Conservation (phyloP, 2,888 invertebrate species). For the Notocelia uddmanniana region DNA sequence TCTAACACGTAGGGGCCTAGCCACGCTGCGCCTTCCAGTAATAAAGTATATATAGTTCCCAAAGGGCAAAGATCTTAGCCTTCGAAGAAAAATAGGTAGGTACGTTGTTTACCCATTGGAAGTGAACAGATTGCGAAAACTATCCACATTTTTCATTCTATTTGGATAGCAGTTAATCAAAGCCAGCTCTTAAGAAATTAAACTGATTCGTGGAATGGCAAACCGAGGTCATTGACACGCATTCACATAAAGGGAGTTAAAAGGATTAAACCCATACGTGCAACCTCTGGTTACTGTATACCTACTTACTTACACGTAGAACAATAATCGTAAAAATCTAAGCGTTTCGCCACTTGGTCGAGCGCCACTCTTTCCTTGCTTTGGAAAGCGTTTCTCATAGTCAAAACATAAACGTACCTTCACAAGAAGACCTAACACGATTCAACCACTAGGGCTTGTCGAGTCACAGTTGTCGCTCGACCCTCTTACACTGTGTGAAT, state of each 20-base stretch:
- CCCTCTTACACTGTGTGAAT: neutral
- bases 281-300: conserved; percentile 32
- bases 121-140: neutral
- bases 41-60: no score
- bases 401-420: neutral
- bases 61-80: neutral
- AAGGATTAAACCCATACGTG: conserved; percentile 40
- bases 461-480: no score
- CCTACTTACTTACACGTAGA: conserved; percentile 35
- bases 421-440: neutral
- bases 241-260: conserved; percentile 34
- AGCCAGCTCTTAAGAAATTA: conserved; percentile 36
- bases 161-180: conserved; percentile 26
- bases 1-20: no score
- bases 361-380: conserved; percentile 33
- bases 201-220: conserved; percentile 15
- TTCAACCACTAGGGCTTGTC: no score
- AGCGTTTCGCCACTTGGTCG: conserved; percentile 41
- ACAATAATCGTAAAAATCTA: conserved; percentile 43
- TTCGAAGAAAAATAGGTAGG: neutral
- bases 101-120: neutral
- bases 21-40: no score
- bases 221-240: conserved; percentile 26
- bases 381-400: conserved; percentile 10
- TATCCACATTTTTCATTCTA: conserved; percentile 15